Evolutionary conservation across 2,113 vertebrate genomes (phyloP), one percentile per base, ranked within the genome.

Genomic region (Epinephelus fuscoguttatus): DNA sequence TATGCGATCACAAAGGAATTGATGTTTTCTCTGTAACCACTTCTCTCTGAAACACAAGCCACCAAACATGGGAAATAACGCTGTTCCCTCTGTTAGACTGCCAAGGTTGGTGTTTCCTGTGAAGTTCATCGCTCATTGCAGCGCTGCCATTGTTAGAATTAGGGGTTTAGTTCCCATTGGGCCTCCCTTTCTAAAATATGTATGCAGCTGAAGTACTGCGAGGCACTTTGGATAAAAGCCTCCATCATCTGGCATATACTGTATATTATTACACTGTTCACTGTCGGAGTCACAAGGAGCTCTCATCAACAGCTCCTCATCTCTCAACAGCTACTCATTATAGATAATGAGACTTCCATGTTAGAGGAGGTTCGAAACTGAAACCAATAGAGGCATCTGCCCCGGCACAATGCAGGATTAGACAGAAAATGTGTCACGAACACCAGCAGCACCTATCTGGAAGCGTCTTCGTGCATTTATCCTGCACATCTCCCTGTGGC

Each of bases 281-380:
- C 53, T 66, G 84, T 72, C 64, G 7, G 78, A 81, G 78, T 75
- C 78, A 80, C 84, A 62, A 90, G 81, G 75, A 78, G 70, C 89
- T 86, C 82, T 87, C 86, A 85, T 82, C 85, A 83, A 52, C 82
- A 79, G 84, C 74, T 47, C 82, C 78, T 88, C 75, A 63, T 88
- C 83, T 50, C 85, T 92, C 90, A 89, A 90, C 90, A 90, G 85
- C 85, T 80, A 59, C 83, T 93, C 89, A 87, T 93, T 90, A 91
- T 0, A 74, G 68, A 74, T 90, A 89, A 93, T 81, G 82, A 91
- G 86, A 74, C 87, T 70, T 85, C 70, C 85, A 85, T 59, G 42
- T 82, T 68, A 42, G 59, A 75, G 70, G 78, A 81, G 76, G 33
- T 77, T 88, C 50, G 49, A 70, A 70, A 66, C 56, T 18, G 78